Evolutionary conservation across 2,888 invertebrate species (phyloP).

Genomic region (Penaeus monodon): DNA sequence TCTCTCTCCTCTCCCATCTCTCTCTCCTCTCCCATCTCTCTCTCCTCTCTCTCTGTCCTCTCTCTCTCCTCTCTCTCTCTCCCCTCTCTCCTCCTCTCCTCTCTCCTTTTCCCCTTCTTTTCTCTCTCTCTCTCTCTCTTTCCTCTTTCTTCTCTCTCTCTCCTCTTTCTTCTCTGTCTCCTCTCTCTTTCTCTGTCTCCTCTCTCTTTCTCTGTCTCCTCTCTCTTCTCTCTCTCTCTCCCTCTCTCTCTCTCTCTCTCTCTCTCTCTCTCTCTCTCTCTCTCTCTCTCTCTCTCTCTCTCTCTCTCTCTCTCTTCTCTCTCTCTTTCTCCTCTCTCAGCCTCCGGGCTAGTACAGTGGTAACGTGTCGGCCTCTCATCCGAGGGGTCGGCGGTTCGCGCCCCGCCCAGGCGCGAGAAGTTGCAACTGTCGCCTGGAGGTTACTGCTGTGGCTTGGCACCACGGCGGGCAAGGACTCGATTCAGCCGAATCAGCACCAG

Average conservation of each 20-base stretch:
- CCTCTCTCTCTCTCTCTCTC: background rate
- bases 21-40: background rate
- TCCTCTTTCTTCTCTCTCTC: background rate
- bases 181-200: background rate
- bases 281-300: background rate
- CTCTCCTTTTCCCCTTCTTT: too few relatives aligned
- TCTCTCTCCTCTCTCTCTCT: too few relatives aligned
- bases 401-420: too few relatives aligned
- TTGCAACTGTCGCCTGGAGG: too few relatives aligned
- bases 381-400: too few relatives aligned
- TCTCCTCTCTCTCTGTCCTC: background rate
- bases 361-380: too few relatives aligned
- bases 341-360: too few relatives aligned
- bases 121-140: background rate
- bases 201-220: background rate
- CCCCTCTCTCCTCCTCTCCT: too few relatives aligned
- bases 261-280: background rate
- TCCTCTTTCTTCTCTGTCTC: background rate
- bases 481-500: too few relatives aligned
- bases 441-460: too few relatives aligned
- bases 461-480: too few relatives aligned
- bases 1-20: background rate
- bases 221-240: background rate
- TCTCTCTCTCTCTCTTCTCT: background rate
- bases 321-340: constrained; percentile 7